Evolutionary conservation across 2,888 invertebrate species (phyloP).

Genomic region (Eilema griseolum): DNA sequence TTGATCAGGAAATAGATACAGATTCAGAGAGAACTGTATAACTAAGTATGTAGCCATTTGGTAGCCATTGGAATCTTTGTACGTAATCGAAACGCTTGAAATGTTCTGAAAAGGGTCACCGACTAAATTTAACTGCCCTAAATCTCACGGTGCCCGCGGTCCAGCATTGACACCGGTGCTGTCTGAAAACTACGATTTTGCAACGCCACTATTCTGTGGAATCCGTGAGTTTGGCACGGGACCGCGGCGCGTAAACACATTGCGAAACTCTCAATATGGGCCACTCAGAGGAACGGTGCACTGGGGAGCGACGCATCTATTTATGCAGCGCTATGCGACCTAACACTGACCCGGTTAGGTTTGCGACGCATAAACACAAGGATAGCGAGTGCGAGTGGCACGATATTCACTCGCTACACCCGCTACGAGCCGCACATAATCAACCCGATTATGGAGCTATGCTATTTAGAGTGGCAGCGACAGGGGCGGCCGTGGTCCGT

Average conservation of each 20-base stretch:
- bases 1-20: constrained; percentile 38
- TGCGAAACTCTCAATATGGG: constrained; percentile 74
- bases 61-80: constrained; percentile 19
- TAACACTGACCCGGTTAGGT: constrained; percentile 85
- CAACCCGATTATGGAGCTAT: constrained; percentile 64
- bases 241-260: constrained; percentile 71
- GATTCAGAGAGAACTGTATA: constrained; percentile 21
- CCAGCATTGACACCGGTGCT: constrained; percentile 62
- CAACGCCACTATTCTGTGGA: constrained; percentile 68
- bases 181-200: constrained; percentile 65
- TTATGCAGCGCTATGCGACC: constrained; percentile 84
- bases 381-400: constrained; percentile 62
- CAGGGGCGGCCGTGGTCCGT: constrained; percentile 75
- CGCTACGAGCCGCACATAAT: constrained; percentile 50
- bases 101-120: constrained; percentile 61
- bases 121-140: constrained; percentile 73
- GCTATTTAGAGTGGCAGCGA: constrained; percentile 67
- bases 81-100: constrained; percentile 30
- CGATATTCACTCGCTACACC: constrained; percentile 25
- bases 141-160: constrained; percentile 71
- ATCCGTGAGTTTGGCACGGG: constrained; percentile 75
- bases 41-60: constrained; percentile 17
- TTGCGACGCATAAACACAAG: constrained; percentile 79
- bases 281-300: constrained; percentile 61
- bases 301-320: constrained; percentile 70